Percentiles rank a stretch among this genome's conserved stretches.
These are phyloP conservation scores for Colistium nudipinnis DNA, from an alignment of 2,113 vertebrate species.

Conservation along the genomic window DNA sequence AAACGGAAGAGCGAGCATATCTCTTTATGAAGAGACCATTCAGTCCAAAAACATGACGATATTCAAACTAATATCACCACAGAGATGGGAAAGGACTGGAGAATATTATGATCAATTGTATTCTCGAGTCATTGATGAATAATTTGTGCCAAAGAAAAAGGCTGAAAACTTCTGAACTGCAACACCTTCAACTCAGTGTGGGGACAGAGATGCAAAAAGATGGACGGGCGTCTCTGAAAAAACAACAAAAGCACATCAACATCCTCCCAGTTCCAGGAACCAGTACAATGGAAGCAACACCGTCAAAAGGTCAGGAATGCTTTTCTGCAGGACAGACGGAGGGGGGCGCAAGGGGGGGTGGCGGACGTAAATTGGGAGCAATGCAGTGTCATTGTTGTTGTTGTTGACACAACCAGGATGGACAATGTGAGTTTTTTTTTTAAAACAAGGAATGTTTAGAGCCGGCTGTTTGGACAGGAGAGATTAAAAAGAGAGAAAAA, in stretches of 20 bases:
- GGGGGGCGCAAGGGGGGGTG: constrained; percentile 8
- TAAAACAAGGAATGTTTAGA: constrained; percentile 21
- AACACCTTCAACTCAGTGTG: background rate
- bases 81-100: background rate
- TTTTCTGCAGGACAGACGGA: constrained; percentile 51
- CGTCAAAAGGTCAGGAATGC: constrained; percentile 68
- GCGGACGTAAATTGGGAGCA: constrained; percentile 35
- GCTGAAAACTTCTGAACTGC: no score
- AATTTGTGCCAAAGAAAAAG: background rate
- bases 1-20: background rate
- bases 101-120: background rate
- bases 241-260: background rate
- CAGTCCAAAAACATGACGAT: background rate
- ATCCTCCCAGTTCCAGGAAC: constrained; percentile 18
- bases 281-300: constrained; percentile 60
- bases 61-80: background rate
- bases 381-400: background rate
- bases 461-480: constrained; percentile 4
- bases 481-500: background rate
- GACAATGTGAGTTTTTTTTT: constrained; percentile 32
- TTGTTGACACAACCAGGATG: constrained; percentile 46
- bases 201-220: background rate
- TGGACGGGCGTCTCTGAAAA: background rate
- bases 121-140: background rate
- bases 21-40: constrained; percentile 26